Percentiles rank a stretch among this genome's conserved stretches.
These are phyloP conservation scores for Homalodisca vitripennis DNA, from an alignment of 1,140 invertebrate genomes.

Conservation along the genomic window DNA sequence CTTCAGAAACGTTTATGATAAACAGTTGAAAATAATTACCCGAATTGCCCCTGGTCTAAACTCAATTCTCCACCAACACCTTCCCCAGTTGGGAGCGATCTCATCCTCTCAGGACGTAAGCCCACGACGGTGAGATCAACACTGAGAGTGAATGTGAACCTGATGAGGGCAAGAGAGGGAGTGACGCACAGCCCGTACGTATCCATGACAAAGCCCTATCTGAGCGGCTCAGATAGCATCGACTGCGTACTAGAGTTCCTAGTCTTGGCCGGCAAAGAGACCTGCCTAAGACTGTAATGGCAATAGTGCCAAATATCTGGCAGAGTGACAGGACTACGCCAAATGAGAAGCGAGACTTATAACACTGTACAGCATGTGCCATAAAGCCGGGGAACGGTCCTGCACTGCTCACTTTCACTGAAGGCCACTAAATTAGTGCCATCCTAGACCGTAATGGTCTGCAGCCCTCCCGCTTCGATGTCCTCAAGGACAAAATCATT, in stretches of 20 bases:
- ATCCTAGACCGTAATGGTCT: slow-evolving; percentile 92
- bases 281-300: slow-evolving; percentile 97
- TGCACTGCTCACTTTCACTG: slow-evolving; percentile 96
- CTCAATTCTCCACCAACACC: slow-evolving; percentile 97
- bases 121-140: slow-evolving; percentile 99
- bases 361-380: slow-evolving; percentile 93
- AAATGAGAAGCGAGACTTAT: slow-evolving; percentile 91
- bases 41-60: slow-evolving; percentile 94
- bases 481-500: slow-evolving; percentile 91
- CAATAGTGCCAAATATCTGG: slow-evolving; percentile 99
- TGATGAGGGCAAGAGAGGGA: slow-evolving; percentile 98
- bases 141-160: slow-evolving; percentile 97
- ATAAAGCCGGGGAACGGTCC: slow-evolving; percentile 99
- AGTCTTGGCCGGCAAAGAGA: slow-evolving; percentile 87
- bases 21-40: too few species aligned
- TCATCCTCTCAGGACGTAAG: slow-evolving; percentile 93
- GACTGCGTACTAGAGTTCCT: slow-evolving; percentile 99
- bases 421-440: slow-evolving; percentile 95
- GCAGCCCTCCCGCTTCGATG: slow-evolving; percentile 95
- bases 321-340: slow-evolving; percentile 94
- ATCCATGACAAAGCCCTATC: slow-evolving; percentile 95
- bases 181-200: slow-evolving; percentile 93
- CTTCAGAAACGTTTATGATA: too few species aligned
- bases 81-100: slow-evolving; percentile 99
- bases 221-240: slow-evolving; percentile 95